Percentiles rank a stretch among this genome's conserved stretches.
Conservation (phyloP, 1,140 invertebrate species). For the Caerostris darwini region DNA sequence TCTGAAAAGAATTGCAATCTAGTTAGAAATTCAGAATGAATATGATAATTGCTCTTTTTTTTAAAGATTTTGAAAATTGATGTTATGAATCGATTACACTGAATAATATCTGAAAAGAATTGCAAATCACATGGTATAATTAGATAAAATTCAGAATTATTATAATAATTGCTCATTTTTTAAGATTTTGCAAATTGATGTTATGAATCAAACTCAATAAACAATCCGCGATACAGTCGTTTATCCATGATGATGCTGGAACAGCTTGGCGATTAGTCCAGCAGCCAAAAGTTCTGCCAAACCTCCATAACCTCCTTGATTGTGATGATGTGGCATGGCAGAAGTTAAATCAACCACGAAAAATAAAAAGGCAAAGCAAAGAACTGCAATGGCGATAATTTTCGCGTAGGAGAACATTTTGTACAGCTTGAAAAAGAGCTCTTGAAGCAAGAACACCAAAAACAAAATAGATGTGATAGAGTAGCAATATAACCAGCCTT, state of each 20-base stretch:
- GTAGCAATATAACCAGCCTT: background rate
- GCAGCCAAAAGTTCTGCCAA: slow-evolving; percentile 41
- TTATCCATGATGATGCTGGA: background rate
- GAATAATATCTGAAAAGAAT: too few relatives aligned
- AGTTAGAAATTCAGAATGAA: too few relatives aligned
- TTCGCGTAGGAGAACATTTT: background rate
- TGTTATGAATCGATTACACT: too few relatives aligned
- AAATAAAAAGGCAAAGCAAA: background rate
- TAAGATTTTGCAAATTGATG: too few relatives aligned
- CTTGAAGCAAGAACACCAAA: background rate
- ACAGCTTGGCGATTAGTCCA: slow-evolving; percentile 33
- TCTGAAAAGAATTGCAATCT: too few relatives aligned
- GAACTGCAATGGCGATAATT: background rate
- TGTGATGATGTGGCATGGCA: slow-evolving; percentile 23
- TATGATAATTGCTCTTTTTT: too few relatives aligned
- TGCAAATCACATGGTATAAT: too few relatives aligned
- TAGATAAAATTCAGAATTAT: too few relatives aligned
- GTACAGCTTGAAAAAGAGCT: background rate
- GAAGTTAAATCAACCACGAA: background rate
- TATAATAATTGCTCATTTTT: too few relatives aligned
- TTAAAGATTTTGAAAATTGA: too few relatives aligned
- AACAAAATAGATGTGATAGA: background rate
- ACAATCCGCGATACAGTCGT: too few relatives aligned
- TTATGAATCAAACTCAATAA: too few relatives aligned
- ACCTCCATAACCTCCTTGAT: background rate